A percentile compares a stretch with the other conserved stretches of the same genome.
Evolutionary conservation across 2,113 vertebrate species (phyloP).

Genomic region (Phasianus colchicus): DNA sequence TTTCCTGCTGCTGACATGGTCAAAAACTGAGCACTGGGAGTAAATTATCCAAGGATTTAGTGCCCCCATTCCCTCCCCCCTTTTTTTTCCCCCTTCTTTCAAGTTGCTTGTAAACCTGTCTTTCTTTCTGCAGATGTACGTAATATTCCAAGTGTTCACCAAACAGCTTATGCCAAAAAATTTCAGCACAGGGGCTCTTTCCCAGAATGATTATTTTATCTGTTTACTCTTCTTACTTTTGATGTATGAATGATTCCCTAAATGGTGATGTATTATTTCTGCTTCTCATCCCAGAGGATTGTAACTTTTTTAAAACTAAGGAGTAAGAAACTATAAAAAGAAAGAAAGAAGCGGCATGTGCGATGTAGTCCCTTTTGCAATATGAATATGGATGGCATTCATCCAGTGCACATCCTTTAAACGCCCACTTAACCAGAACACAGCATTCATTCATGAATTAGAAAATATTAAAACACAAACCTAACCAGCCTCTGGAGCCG

Average conservation of each 20-base stretch:
- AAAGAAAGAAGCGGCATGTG: background rate
- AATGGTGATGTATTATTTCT: constrained; percentile 54
- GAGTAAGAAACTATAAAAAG: constrained; percentile 46
- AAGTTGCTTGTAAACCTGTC: constrained; percentile 26
- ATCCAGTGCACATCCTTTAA: fast-evolving
- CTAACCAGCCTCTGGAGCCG: background rate
- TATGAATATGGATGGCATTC: background rate
- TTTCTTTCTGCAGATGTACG: constrained; percentile 21
- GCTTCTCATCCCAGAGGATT: constrained; percentile 4
- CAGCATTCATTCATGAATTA: background rate
- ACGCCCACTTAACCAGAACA: background rate
- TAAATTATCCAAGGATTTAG: background rate
- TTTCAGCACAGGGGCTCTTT: background rate
- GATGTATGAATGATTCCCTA: constrained; percentile 41
- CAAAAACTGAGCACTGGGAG: background rate
- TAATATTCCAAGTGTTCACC: constrained; percentile 18
- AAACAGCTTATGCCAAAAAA: constrained; percentile 30
- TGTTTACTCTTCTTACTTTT: constrained; percentile 44
- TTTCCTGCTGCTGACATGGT: background rate
- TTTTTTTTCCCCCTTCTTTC: background rate
- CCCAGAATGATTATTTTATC: constrained; percentile 27
- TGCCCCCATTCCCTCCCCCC: too few species aligned
- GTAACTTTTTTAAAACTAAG: background rate
- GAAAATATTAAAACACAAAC: background rate
- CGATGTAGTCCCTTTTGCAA: background rate